These are phyloP conservation scores for Gonocerus acuteangulatus DNA, from an alignment of 2,888 invertebrate species.

Conservation along the genomic window DNA sequence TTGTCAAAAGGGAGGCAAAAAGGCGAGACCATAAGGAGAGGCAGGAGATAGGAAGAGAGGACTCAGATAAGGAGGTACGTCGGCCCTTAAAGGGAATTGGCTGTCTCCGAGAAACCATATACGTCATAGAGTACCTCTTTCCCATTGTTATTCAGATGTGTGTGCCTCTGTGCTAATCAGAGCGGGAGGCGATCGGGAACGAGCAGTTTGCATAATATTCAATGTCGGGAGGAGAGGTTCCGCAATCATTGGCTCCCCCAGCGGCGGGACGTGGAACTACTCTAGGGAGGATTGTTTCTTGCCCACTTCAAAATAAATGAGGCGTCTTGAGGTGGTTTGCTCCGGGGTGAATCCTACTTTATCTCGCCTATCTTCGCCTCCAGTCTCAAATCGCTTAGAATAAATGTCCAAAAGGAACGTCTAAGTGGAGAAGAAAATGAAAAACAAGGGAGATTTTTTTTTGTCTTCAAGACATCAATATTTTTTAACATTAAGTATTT, in stretches of 20 bases:
- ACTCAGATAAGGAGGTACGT: not conserved
- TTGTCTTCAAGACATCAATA: too few species aligned
- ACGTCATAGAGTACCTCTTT: constrained; percentile 4
- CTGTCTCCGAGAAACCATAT: not conserved
- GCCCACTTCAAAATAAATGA: constrained; percentile 2
- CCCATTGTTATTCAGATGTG: constrained; percentile 33
- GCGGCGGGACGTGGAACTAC: not conserved
- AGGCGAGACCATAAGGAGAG: not conserved
- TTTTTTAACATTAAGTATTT: too few species aligned
- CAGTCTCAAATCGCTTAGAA: too few species aligned
- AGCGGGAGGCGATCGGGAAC: constrained; percentile 22
- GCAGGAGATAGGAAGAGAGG: not conserved
- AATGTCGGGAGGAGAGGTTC: constrained; percentile 21
- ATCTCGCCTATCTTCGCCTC: too few species aligned
- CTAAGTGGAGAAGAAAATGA: too few species aligned
- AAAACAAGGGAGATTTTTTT: too few species aligned
- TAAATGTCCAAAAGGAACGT: too few species aligned
- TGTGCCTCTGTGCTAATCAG: constrained; percentile 27
- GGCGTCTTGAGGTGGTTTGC: not conserved
- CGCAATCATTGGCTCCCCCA: constrained; percentile 4
- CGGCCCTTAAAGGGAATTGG: constrained; percentile 20
- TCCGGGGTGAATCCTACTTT: too few species aligned
- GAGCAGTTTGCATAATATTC: constrained; percentile 34
- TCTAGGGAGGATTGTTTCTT: not conserved
- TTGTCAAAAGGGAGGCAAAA: too few species aligned